Conservation (phyloP, 2,888 invertebrate genomes). For the Copidosoma aretas region DNA sequence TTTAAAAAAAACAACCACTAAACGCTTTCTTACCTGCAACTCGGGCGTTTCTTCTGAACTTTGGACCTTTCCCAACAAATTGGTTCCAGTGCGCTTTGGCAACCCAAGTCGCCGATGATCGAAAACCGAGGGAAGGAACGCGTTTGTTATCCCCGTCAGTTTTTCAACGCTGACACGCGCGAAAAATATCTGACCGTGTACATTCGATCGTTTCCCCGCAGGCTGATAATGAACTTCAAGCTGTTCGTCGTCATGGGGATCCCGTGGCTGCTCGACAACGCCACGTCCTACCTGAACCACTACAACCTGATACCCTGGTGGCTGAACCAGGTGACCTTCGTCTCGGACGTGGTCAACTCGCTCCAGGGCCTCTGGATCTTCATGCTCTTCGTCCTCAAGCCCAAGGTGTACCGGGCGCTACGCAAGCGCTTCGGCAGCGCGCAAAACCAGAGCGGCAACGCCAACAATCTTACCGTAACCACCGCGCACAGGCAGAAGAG, state of each 20-base stretch:
- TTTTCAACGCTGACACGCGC: too few species aligned
- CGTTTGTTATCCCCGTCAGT: too few species aligned
- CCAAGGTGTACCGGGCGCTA: constrained; percentile 70
- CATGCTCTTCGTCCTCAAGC: constrained; percentile 75
- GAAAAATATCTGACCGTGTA: too few species aligned
- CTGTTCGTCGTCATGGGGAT: constrained; percentile 82
- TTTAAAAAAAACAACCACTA: too few species aligned
- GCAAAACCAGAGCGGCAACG: background rate
- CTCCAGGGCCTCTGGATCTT: constrained; percentile 78
- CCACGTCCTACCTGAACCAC: constrained; percentile 39
- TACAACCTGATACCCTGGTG: constrained; percentile 45
- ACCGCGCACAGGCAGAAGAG: constrained; percentile 45
- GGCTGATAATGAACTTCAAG: constrained; percentile 75
- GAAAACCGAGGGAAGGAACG: too few species aligned
- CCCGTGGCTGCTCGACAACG: constrained; percentile 70
- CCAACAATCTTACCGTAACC: background rate
- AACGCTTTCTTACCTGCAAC: too few species aligned
- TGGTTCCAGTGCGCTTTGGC: too few species aligned
- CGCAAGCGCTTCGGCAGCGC: constrained; percentile 58
- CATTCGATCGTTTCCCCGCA: too few species aligned
- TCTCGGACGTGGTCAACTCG: constrained; percentile 73
- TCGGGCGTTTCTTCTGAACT: too few species aligned
- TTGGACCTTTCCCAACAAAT: too few species aligned
- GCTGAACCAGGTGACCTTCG: constrained; percentile 54
- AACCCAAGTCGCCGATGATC: too few species aligned